Conservation (phyloP, 1,140 invertebrate genomes). For the Euwallacea fornicatus region DNA sequence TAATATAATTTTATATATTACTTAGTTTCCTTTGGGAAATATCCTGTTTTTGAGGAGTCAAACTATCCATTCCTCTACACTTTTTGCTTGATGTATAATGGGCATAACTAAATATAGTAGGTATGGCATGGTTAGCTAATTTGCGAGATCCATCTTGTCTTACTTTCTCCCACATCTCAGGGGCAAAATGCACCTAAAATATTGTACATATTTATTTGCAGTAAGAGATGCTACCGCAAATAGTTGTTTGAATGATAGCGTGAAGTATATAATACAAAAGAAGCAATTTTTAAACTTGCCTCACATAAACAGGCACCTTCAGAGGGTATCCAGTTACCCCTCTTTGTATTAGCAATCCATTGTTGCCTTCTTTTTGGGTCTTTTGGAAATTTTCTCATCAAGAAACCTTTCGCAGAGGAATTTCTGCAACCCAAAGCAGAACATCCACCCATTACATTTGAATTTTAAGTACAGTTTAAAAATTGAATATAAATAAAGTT, state of each 20-base stretch:
- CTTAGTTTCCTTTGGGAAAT: too few species aligned
- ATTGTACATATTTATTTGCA: neutral
- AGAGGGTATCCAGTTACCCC: conserved; percentile 29
- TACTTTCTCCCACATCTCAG: conserved; percentile 36
- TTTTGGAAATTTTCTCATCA: conserved; percentile 35
- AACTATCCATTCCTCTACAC: too few species aligned
- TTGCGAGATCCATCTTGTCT: conserved; percentile 31
- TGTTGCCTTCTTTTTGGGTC: conserved; percentile 26
- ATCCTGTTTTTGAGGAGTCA: too few species aligned
- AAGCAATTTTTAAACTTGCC: conserved; percentile 11
- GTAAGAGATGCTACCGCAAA: neutral
- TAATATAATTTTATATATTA: too few species aligned
- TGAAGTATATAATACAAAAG: neutral
- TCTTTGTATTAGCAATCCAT: conserved; percentile 27
- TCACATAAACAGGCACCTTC: conserved; percentile 31
- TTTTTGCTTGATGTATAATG: too few species aligned
- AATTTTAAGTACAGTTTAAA: too few species aligned
- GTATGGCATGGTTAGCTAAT: conserved; percentile 29
- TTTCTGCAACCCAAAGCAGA: conserved; percentile 26
- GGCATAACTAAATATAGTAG: conserved; percentile 25
- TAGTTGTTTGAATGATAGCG: neutral
- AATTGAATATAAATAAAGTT: too few species aligned
- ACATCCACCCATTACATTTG: conserved; percentile 1
- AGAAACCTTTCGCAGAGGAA: conserved; percentile 20
- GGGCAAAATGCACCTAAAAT: conserved; percentile 35